Evolutionary conservation across 2,888 invertebrate species (phyloP).

Genomic region (Buathra laborator): DNA sequence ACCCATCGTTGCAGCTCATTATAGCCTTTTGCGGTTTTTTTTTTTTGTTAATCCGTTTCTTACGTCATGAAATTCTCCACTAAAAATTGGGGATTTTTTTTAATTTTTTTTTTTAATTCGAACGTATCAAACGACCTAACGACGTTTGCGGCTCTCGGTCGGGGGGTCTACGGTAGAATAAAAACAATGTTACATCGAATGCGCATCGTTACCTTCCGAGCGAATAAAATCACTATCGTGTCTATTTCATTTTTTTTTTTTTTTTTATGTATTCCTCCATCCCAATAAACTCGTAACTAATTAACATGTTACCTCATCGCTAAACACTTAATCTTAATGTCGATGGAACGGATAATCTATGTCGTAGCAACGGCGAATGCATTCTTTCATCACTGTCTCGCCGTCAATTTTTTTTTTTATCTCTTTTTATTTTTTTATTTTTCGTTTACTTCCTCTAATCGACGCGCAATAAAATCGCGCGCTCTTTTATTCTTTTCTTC

Average conservation of each 20-base stretch:
- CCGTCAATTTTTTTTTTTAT: constrained; percentile 30
- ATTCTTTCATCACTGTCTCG: constrained; percentile 23
- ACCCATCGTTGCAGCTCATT: constrained; percentile 22
- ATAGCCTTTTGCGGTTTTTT: constrained; percentile 16
- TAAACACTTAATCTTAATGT: constrained; percentile 68
- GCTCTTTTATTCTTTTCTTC: background rate
- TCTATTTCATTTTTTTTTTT: constrained; percentile 75
- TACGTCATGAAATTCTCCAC: constrained; percentile 42
- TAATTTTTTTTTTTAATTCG: constrained; percentile 25
- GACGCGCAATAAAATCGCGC: constrained; percentile 14
- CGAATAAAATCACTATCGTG: constrained; percentile 82
- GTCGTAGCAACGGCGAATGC: constrained; percentile 71
- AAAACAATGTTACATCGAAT: constrained; percentile 77
- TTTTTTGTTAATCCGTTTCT: constrained; percentile 4
- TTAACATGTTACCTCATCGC: constrained; percentile 77
- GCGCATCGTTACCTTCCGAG: constrained; percentile 76
- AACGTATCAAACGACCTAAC: constrained; percentile 48
- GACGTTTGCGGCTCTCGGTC: constrained; percentile 69
- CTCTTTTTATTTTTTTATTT: background rate
- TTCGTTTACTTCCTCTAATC: constrained; percentile 21
- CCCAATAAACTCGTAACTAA: constrained; percentile 79
- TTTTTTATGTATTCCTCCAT: constrained; percentile 62
- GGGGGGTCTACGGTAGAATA: constrained; percentile 71
- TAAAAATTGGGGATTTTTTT: constrained; percentile 17
- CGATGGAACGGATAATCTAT: constrained; percentile 81